phyloP scores from a whole-genome alignment of 2,888 invertebrate species.

The Ormyrus labotus region DNA sequence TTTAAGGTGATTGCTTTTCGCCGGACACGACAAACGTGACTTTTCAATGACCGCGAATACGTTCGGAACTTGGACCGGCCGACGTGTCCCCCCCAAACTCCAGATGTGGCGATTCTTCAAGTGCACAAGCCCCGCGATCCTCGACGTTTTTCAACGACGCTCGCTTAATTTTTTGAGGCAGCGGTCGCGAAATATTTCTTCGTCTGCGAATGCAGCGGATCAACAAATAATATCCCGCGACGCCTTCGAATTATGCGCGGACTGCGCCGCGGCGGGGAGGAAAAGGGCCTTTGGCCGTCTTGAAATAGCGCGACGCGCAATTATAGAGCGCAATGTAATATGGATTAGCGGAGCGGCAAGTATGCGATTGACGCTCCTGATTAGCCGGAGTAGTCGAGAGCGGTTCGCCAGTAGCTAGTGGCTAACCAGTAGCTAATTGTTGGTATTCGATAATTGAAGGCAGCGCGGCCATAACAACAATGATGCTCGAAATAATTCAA shows the following conservation, averaged over 20 bases:
- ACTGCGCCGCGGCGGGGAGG: background rate
- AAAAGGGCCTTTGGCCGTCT: conserved; percentile 18
- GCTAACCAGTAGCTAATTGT: conserved; percentile 55
- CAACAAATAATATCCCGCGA: too few species aligned
- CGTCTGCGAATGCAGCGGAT: too few species aligned
- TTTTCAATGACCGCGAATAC: conserved; percentile 24
- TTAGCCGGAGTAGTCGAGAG: conserved; percentile 40
- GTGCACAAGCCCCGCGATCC: background rate
- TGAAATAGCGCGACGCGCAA: conserved; percentile 25
- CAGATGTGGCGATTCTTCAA: conserved; percentile 27
- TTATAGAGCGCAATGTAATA: conserved; percentile 53
- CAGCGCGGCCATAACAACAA: conserved; percentile 11
- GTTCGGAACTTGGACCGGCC: conserved; percentile 26
- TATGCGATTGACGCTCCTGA: conserved; percentile 56
- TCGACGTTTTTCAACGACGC: conserved; percentile 31
- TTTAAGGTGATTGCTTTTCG: conserved; percentile 27
- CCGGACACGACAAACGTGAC: conserved; percentile 28
- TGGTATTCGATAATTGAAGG: conserved; percentile 55
- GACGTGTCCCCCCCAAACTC: conserved; percentile 41
- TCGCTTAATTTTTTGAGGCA: too few species aligned
- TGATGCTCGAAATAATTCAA: conserved; percentile 50
- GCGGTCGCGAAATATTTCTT: too few species aligned
- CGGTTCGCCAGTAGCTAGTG: conserved; percentile 38
- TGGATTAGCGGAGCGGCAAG: conserved; percentile 49
- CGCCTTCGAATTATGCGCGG: too few species aligned